Evolutionary conservation across 2,113 vertebrate genomes (phyloP).

Genomic region (Apodemus speciosus): DNA sequence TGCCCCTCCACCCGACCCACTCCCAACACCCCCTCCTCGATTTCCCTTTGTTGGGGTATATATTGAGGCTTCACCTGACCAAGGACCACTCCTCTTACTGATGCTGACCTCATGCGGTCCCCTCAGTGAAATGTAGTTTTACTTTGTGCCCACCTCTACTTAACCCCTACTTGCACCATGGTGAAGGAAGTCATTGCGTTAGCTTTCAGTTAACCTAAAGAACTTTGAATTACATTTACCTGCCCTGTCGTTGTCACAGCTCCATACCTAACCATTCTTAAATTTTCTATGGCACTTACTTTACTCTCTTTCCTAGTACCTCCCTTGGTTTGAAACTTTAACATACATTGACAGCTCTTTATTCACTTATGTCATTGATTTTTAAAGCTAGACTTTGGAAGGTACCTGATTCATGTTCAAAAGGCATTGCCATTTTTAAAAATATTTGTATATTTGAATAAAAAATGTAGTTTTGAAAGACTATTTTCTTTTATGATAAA

Average conservation of each 20-base stretch:
- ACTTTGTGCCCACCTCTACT: background rate
- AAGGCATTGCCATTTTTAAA: background rate
- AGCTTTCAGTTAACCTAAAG: background rate
- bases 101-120: background rate
- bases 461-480: constrained; percentile 1
- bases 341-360: background rate
- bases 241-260: background rate
- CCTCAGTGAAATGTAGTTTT: background rate
- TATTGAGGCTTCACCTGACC: no score
- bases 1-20: no score
- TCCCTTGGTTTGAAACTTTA: background rate
- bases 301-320: background rate
- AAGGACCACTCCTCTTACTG: no score
- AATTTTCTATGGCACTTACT: background rate
- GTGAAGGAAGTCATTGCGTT: background rate
- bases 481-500: constrained; percentile 13
- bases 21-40: no score
- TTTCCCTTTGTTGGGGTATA: no score
- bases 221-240: background rate
- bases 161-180: background rate
- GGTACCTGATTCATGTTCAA: background rate
- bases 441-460: background rate
- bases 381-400: background rate
- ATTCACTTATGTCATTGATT: background rate
- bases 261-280: background rate